These are phyloP conservation scores for Pocillopora meandrina DNA, from an alignment of 92 coral and sea anemone species.

Conservation along the genomic window DNA sequence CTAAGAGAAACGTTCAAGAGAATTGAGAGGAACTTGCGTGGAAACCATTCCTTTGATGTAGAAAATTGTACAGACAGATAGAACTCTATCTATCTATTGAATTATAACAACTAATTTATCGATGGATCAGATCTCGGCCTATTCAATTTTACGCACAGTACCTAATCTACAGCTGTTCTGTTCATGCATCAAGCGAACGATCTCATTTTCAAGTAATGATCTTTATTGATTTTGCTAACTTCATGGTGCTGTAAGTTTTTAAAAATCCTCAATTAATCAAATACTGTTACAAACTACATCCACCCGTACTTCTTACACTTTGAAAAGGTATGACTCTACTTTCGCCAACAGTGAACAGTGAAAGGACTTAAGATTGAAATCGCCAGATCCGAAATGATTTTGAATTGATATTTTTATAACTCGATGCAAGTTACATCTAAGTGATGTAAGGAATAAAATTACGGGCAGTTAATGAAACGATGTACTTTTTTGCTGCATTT, in stretches of 20 bases:
- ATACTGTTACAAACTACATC: not conserved
- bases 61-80: slow-evolving; percentile 39
- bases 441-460: slow-evolving; percentile 15
- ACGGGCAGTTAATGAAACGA: not conserved
- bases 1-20: not conserved
- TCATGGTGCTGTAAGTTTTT: not conserved
- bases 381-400: slow-evolving; percentile 32
- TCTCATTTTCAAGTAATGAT: too few species aligned
- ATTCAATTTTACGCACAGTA: not conserved
- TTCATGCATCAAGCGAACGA: too few species aligned
- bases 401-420: slow-evolving; percentile 33
- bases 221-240: too few species aligned
- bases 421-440: slow-evolving; percentile 9
- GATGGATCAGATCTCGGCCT: slow-evolving; percentile 31
- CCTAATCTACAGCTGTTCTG: not conserved
- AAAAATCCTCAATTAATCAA: not conserved
- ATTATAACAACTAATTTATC: slow-evolving; percentile 38
- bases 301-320: not conserved
- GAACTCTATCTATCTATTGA: slow-evolving; percentile 19
- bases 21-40: not conserved
- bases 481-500: not conserved
- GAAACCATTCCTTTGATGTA: not conserved
- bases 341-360: not conserved
- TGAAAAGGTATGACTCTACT: not conserved
- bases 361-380: slow-evolving; percentile 1